A percentile compares a stretch with the other conserved stretches of the same genome.
Conservation (phyloP, 2,888 invertebrate genomes). For the Thysanoteuthis rhombus region DNA sequence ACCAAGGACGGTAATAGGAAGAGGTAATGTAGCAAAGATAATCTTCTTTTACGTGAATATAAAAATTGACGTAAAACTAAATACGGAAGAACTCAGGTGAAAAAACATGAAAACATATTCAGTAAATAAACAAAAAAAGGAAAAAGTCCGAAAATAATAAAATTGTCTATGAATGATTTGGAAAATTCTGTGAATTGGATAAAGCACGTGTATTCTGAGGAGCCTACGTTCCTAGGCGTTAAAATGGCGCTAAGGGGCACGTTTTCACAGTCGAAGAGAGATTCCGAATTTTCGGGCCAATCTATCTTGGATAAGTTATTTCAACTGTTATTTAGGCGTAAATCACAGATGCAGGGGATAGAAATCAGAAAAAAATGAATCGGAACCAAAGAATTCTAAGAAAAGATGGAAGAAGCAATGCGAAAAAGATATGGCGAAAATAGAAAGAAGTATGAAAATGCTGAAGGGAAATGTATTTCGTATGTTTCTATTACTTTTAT, state of each 20-base stretch:
- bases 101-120: background rate
- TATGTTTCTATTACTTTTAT: background rate
- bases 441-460: background rate
- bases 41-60: too few species aligned
- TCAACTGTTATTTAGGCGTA: background rate
- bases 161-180: background rate
- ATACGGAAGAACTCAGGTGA: background rate
- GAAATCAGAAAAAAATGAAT: background rate
- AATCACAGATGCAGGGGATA: background rate
- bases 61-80: background rate
- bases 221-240: background rate
- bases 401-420: background rate
- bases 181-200: background rate
- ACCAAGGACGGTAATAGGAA: too few species aligned
- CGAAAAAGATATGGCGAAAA: background rate
- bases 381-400: background rate
- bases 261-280: background rate
- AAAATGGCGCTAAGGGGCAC: background rate
- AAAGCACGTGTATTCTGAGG: background rate
- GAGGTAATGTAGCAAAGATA: too few species aligned
- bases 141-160: background rate
- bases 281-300: background rate
- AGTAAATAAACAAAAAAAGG: background rate
- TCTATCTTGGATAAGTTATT: background rate
- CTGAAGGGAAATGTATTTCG: background rate